phyloP scores from a whole-genome alignment of 2,797 vertebrate species.

The Mus minutoides region DNA sequence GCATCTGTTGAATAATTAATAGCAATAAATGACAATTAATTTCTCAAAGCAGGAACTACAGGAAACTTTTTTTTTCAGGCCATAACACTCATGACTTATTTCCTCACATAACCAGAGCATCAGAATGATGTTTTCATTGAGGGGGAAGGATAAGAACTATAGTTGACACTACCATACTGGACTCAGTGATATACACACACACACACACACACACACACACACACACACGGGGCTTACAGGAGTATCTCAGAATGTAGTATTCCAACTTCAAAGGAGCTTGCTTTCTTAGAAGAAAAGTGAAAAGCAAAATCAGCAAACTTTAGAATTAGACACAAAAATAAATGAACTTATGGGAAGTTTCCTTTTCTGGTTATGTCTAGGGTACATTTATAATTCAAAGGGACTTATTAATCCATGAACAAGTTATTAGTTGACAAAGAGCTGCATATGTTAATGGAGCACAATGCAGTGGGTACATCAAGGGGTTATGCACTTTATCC shows the following conservation, averaged over 20 bases:
- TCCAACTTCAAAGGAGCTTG: background rate
- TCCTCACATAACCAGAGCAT: background rate
- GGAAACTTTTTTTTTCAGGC: background rate
- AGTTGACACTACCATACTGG: background rate
- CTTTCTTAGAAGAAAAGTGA: background rate
- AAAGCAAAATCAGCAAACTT: background rate
- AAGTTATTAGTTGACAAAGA: background rate
- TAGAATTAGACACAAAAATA: conserved; percentile 37
- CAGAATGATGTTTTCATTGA: background rate
- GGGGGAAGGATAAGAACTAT: background rate
- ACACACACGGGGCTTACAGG: background rate
- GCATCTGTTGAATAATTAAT: background rate
- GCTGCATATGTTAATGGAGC: background rate
- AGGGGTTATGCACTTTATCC: background rate
- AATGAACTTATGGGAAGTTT: background rate
- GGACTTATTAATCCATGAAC: background rate
- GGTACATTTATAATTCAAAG: background rate
- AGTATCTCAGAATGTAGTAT: background rate
- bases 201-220: no score
- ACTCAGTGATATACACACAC: background rate
- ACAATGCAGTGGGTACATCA: background rate
- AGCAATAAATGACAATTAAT: background rate
- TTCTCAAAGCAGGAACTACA: background rate
- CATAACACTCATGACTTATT: background rate
- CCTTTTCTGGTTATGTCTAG: background rate